Base-by-base conservation (phyloP, 2,888 invertebrate species). In the Malthinus flaveolus region DNA sequence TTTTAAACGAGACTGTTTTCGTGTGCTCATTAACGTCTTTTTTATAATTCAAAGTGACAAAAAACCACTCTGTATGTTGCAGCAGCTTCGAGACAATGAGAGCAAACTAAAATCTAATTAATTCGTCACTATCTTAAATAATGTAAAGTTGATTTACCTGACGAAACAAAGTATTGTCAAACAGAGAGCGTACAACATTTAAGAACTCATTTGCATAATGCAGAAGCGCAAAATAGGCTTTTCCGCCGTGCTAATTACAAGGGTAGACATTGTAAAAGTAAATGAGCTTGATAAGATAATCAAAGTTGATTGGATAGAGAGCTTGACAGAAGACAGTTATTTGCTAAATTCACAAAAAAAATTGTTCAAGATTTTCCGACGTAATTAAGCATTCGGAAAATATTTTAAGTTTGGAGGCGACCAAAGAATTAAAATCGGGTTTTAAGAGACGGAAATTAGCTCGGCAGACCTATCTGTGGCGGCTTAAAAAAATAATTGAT, bases 161-260 rank as follows among this genome's bases (percentile, higher is more conserved):
- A 37, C 39, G 35, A 10, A 23, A 34, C 10, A 8, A 34, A 51
- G 50, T 52, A 56, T 60, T 60, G 50, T 42, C 45, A 56, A 60
- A 44, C 60, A 48, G 52, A 23, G 52, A 49, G 56, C 60, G 59
- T 59, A 56, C 54, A 58, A 49, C 51, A 54, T 58, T 58, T 58
- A 55, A 36, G 53, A 47, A 44, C 51, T 58, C 61, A 51, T 61
- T 61, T 61, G 55, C 57, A 61, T 61, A 61, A 61, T 61, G 58
- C 51, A 48, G 49, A 45, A 47, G 61, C 49, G 47, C 15, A 51
- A 55, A 55, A 55, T 58, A 46, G 61, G 47, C 49, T 47, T 58
- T 50, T 54, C 51, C 23, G 48, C 39, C 36, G 47, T 52, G 55
- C 53, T 61, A 61, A 61, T 61, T 61, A 61, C 61, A 61, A 58